Conservation (phyloP, 1,140 invertebrate genomes). For the Pygmarrhopalites habei region DNA sequence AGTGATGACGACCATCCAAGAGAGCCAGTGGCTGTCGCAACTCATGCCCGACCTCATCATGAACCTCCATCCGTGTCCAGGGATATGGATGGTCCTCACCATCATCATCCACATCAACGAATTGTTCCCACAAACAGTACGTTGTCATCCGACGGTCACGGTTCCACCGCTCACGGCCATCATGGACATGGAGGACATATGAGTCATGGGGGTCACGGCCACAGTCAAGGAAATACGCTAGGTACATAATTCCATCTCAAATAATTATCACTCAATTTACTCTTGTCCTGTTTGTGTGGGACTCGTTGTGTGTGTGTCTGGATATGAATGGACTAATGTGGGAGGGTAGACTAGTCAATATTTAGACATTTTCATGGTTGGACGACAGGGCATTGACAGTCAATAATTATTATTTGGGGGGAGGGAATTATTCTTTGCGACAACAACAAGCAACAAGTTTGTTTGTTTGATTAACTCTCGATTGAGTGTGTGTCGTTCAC, state of each 20-base stretch:
- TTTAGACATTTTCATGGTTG: too few species aligned
- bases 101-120: conserved; percentile 21
- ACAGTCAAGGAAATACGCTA: neutral
- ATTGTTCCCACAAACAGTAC: conserved; percentile 23
- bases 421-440: too few species aligned
- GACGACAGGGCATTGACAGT: too few species aligned
- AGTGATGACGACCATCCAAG: conserved; percentile 68
- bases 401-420: too few species aligned
- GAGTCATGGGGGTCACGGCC: neutral
- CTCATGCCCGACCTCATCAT: conserved; percentile 41
- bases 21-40: conserved; percentile 26
- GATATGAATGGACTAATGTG: too few species aligned
- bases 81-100: conserved; percentile 21
- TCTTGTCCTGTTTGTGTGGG: too few species aligned
- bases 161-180: neutral
- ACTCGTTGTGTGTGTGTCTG: too few species aligned
- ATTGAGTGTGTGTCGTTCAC: neutral
- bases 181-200: neutral
- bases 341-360: too few species aligned
- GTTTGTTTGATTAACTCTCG: too few species aligned
- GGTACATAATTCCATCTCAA: too few species aligned
- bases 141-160: conserved; percentile 12
- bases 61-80: conserved; percentile 23
- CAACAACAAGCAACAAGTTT: too few species aligned
- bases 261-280: too few species aligned